phyloP scores from a whole-genome alignment of 1,140 invertebrate species.

The Lucilia cuprina region DNA sequence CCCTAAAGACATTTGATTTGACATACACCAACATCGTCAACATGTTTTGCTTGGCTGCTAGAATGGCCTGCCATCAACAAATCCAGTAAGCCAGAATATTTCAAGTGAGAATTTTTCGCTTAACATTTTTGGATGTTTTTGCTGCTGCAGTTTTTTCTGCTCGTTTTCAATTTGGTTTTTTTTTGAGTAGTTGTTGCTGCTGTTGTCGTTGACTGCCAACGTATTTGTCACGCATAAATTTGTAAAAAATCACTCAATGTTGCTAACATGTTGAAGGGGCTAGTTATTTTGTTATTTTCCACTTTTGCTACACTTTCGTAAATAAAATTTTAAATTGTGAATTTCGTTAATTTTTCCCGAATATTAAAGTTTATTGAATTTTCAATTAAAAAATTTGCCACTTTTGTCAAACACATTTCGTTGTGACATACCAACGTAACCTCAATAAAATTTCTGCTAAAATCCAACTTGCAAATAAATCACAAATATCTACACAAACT shows the following conservation, averaged over 20 bases:
- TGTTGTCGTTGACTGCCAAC: slow-evolving; percentile 20
- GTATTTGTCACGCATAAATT: slow-evolving; percentile 34
- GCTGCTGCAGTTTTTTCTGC: background rate
- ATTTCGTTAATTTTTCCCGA: background rate
- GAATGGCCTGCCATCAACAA: slow-evolving; percentile 3
- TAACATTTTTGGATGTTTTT: background rate
- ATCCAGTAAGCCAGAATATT: slow-evolving; percentile 21
- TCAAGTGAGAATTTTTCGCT: slow-evolving; percentile 20
- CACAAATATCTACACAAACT: background rate
- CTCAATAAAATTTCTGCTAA: background rate
- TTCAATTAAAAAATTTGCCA: background rate
- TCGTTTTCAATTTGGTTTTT: background rate
- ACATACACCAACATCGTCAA: background rate
- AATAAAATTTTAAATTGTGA: background rate
- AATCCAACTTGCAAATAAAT: background rate
- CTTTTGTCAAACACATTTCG: background rate
- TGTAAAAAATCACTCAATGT: slow-evolving; percentile 30
- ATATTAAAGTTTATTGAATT: background rate
- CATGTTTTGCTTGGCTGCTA: background rate
- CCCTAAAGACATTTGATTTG: background rate
- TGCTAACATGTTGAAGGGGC: slow-evolving; percentile 14
- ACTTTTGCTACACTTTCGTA: background rate
- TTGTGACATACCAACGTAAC: background rate
- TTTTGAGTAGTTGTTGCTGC: background rate
- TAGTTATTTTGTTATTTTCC: background rate